Percentiles rank a stretch among this genome's conserved stretches.
Evolutionary conservation across 2,113 vertebrate species (phyloP).

Genomic region (Amblyopsis rosae): DNA sequence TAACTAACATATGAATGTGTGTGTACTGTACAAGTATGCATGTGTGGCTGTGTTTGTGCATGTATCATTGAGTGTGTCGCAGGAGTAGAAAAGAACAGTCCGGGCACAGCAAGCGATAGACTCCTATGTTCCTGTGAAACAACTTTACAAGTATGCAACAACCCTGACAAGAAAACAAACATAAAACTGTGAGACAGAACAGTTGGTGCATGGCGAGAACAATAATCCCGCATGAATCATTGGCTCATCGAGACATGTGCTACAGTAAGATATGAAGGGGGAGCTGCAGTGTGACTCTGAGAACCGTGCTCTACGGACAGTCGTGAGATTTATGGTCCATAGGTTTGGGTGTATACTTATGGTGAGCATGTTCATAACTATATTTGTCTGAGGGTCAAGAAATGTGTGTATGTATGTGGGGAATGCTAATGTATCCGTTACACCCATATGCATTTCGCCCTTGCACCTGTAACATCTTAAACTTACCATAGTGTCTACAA

Average conservation of each 20-base stretch:
- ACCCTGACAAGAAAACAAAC: slow-evolving; percentile 36
- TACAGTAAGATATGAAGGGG: background rate
- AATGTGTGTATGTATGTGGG: slow-evolving; percentile 56
- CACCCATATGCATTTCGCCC: slow-evolving; percentile 63
- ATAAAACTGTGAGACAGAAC: slow-evolving; percentile 59
- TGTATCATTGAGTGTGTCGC: too few relatives aligned
- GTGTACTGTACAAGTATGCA: too few relatives aligned
- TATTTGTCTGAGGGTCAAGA: slow-evolving; percentile 57
- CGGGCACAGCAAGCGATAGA: too few relatives aligned
- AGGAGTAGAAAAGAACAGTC: too few relatives aligned
- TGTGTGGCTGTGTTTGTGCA: too few relatives aligned
- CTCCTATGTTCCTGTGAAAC: too few relatives aligned
- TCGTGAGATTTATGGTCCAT: slow-evolving; percentile 19
- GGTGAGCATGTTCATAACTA: slow-evolving; percentile 51
- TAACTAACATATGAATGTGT: too few relatives aligned
- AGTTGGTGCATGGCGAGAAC: slow-evolving; percentile 49
- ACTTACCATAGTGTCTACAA: too few relatives aligned
- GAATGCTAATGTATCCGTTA: slow-evolving; percentile 67
- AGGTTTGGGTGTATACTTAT: slow-evolving; percentile 28
- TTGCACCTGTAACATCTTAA: slow-evolving; percentile 69
- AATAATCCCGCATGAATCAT: slow-evolving; percentile 19
- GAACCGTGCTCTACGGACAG: too few relatives aligned
- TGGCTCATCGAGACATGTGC: background rate
- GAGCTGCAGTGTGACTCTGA: slow-evolving; percentile 25
- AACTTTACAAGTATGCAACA: background rate